Conservation (phyloP, 2,113 vertebrate species). For the Cepphus grylle region DNA sequence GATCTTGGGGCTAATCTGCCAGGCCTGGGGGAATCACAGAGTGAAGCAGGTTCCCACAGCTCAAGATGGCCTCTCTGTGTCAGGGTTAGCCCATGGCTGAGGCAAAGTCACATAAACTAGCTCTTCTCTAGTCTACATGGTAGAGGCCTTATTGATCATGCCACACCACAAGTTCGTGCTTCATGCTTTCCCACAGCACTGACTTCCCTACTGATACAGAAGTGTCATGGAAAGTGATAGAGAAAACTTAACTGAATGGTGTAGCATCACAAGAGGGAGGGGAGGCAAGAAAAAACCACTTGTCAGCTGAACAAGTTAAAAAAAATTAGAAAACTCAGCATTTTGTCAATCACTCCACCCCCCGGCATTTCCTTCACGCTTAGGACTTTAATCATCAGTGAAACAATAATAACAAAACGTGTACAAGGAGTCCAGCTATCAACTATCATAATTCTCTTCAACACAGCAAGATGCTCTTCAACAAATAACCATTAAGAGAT, state of each 20-base stretch:
- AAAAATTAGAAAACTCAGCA: neutral
- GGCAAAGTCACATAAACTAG: neutral
- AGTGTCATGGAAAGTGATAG: neutral
- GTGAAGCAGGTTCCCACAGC: neutral
- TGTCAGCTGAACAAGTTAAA: neutral
- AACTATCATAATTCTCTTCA: slow-evolving; percentile 36
- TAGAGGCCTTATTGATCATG: neutral
- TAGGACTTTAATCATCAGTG: slow-evolving; percentile 43
- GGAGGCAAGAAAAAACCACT: neutral
- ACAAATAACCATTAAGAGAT: slow-evolving; percentile 55
- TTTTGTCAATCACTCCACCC: neutral
- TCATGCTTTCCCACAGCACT: neutral
- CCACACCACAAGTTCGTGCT: neutral
- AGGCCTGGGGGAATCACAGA: neutral
- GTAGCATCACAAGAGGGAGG: neutral
- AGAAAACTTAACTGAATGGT: neutral
- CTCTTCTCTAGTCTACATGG: neutral
- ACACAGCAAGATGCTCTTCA: slow-evolving; percentile 42
- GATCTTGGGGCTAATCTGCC: neutral
- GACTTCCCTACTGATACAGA: neutral
- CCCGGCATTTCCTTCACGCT: neutral
- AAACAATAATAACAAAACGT: slow-evolving; percentile 58
- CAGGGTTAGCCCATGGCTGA: neutral
- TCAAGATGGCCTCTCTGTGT: neutral
- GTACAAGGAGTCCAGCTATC: slow-evolving; percentile 8